A percentile compares a stretch with the other conserved stretches of the same genome.
These are phyloP conservation scores for Cabera pusaria DNA, from an alignment of 2,888 invertebrate genomes.

Conservation along the genomic window DNA sequence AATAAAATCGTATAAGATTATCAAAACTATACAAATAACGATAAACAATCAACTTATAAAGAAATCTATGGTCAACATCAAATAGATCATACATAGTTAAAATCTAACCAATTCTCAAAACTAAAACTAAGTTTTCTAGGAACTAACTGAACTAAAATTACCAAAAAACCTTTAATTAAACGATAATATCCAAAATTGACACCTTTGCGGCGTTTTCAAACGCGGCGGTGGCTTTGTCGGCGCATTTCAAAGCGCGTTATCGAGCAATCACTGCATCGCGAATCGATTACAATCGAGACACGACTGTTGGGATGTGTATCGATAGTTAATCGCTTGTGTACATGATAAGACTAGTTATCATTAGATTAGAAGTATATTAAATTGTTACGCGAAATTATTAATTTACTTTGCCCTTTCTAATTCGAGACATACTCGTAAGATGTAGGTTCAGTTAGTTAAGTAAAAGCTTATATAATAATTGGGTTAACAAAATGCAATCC, in stretches of 20 bases:
- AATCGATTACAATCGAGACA: slow-evolving; percentile 36
- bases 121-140: slow-evolving; percentile 10
- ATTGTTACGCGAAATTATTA: too few species aligned
- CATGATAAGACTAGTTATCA: slow-evolving; percentile 22
- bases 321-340: slow-evolving; percentile 22
- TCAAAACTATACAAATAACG: too few species aligned
- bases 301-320: slow-evolving; percentile 27
- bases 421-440: too few species aligned
- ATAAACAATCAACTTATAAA: too few species aligned
- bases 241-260: slow-evolving; percentile 39
- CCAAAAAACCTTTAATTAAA: slow-evolving; percentile 33
- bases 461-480: too few species aligned
- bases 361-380: too few species aligned
- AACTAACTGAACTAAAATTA: slow-evolving; percentile 13
- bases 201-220: slow-evolving; percentile 44
- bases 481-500: too few species aligned
- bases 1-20: too few species aligned
- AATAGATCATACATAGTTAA: slow-evolving; percentile 6
- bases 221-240: slow-evolving; percentile 47
- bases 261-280: slow-evolving; percentile 40
- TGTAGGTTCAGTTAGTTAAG: too few species aligned
- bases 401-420: too few species aligned
- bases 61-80: too few species aligned
- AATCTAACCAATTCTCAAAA: slow-evolving; percentile 6
- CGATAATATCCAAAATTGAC: slow-evolving; percentile 42